Evolutionary conservation across 2,797 vertebrate genomes (phyloP), one percentile per base, ranked within the genome.

Genomic region (Cyprinella venusta): DNA sequence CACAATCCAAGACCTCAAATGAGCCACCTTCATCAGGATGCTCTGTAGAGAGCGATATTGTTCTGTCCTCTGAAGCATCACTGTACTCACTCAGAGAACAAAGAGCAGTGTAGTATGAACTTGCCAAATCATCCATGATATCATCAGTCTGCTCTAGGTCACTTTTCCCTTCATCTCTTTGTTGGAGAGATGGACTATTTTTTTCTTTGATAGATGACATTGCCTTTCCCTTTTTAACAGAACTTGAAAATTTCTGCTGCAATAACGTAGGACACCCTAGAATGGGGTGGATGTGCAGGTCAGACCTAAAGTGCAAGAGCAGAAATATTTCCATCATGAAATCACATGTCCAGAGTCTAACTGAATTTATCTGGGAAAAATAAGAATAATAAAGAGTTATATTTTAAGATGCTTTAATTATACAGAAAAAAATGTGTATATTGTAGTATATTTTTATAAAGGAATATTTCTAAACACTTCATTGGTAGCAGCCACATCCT

Each of bases 81-180:
- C 84, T 68, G 16, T 85, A 76, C 16, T 88, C 83, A 82, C 88
- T 89, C 64, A 87, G 76, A 65, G 86, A 90, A 85, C 87, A 86
- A 77, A 88, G 74, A 50, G 88, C 86, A 78, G 85, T 85, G 83
- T 80, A 87, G 78, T 88, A 89, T 80, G 88, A 88, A 81, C 87
- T 86, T 74, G 86, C 87, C 8, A 86, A 89, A 56, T 88, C 86
- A 80, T 89, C 86, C 30, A 70, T 84, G 24, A 72, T 42, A 83
- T 88, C 81, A 74, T 83, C 80, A 15, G n/a, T 45, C 56, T 59
- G 36, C 36, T 75, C 52, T 54, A 50, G 61, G 42, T 74, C 50
- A 45, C 64, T 68, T 24, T 82, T 67, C 36, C 72, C 64, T 69
- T 87, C 83, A 72, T 85, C 81, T 64, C 16, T 83, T 80, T 70